These are phyloP conservation scores for Phyllotreta striolata DNA, from an alignment of 2,888 invertebrate genomes.

Conservation along the genomic window DNA sequence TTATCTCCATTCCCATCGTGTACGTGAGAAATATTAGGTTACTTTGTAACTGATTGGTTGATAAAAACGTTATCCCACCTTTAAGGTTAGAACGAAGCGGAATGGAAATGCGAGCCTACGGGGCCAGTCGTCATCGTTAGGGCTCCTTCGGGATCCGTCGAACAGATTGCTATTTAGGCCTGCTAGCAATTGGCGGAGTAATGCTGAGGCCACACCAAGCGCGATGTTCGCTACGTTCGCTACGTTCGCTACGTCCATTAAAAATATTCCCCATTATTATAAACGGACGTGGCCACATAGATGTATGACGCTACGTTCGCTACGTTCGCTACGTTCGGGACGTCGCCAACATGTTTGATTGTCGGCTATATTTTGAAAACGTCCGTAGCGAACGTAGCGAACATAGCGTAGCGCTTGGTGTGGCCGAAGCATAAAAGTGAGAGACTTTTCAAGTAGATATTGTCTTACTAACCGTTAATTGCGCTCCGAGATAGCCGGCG, in stretches of 20 bases:
- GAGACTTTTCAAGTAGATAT: conserved; percentile 29
- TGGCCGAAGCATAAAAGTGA: too few species aligned
- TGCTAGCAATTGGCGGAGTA: conserved; percentile 17
- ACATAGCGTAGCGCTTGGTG: too few species aligned
- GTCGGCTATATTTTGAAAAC: too few species aligned
- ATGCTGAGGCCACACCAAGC: too few species aligned
- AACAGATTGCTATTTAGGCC: conserved; percentile 55
- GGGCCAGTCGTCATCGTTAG: conserved; percentile 57
- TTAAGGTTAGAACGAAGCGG: conserved; percentile 28
- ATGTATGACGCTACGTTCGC: too few species aligned
- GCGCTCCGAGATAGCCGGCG: conserved; percentile 22
- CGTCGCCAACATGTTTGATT: too few species aligned
- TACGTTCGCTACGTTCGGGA: too few species aligned
- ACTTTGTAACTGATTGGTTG: conserved; percentile 2
- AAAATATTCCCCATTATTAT: too few species aligned
- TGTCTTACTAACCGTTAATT: conserved; percentile 29
- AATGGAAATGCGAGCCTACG: conserved; percentile 47
- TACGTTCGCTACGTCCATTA: too few species aligned
- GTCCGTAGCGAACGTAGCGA: too few species aligned
- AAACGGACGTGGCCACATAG: too few species aligned
- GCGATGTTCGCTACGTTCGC: too few species aligned
- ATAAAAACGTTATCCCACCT: conserved; percentile 8
- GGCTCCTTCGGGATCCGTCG: conserved; percentile 58
- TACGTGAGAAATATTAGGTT: not conserved
- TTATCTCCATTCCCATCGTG: not conserved